These are phyloP conservation scores for Brenthis daphne DNA, from an alignment of 2,888 invertebrate genomes.

Conservation along the genomic window DNA sequence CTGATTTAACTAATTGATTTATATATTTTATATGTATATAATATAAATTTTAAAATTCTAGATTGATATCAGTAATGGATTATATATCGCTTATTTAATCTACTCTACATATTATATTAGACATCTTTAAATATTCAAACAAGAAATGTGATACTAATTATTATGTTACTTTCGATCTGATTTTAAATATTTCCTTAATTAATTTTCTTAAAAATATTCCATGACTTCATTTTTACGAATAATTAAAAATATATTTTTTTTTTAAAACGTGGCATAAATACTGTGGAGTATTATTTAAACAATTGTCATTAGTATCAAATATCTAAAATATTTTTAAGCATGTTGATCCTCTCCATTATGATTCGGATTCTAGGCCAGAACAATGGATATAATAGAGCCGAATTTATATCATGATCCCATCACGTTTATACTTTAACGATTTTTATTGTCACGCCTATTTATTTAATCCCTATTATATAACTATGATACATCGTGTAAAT, in stretches of 20 bases:
- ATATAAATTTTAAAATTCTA: slow-evolving; percentile 3
- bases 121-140: slow-evolving; percentile 9
- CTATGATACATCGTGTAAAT: not conserved
- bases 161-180: slow-evolving; percentile 7
- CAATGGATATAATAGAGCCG: slow-evolving; percentile 32
- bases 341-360: slow-evolving; percentile 27
- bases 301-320: slow-evolving; percentile 18
- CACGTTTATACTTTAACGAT: slow-evolving; percentile 32
- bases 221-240: too few species aligned
- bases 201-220: not conserved
- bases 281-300: not conserved
- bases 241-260: too few species aligned
- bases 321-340: slow-evolving; percentile 32
- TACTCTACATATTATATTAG: slow-evolving; percentile 17
- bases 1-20: slow-evolving; percentile 22
- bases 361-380: slow-evolving; percentile 29
- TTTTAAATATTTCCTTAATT: slow-evolving; percentile 3
- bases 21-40: slow-evolving; percentile 9
- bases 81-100: slow-evolving; percentile 22
- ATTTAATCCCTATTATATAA: slow-evolving; percentile 24
- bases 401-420: slow-evolving; percentile 27
- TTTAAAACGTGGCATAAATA: too few species aligned
- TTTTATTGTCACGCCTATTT: slow-evolving; percentile 35
- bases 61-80: slow-evolving; percentile 12
- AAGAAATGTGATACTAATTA: slow-evolving; percentile 13